Conservation (phyloP, 1,140 invertebrate genomes). For the Zeugodacus cucurbitae region DNA sequence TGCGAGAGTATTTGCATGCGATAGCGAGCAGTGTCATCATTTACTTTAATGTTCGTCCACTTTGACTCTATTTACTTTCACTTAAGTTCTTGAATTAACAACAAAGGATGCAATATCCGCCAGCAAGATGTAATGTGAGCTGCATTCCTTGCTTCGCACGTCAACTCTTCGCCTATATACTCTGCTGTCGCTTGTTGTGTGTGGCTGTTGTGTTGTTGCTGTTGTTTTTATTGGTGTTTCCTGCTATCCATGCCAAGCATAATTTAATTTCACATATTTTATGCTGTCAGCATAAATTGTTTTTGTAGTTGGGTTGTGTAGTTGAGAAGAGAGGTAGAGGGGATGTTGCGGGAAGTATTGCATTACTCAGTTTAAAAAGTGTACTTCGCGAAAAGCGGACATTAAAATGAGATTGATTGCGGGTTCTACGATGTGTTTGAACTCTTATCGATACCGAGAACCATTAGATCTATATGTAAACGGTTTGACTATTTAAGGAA, state of each 20-base stretch:
- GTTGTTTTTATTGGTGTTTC: not conserved
- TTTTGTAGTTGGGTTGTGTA: not conserved
- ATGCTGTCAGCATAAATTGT: not conserved
- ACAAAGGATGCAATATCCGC: not conserved
- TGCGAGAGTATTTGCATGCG: not conserved
- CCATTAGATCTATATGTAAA: too few species aligned
- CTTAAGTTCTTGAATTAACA: constrained; percentile 13
- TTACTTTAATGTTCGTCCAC: constrained; percentile 8
- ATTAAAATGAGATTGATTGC: not conserved
- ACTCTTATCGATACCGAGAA: too few species aligned
- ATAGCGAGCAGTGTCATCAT: not conserved
- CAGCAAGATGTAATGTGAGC: not conserved
- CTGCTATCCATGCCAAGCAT: not conserved
- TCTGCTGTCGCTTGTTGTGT: not conserved
- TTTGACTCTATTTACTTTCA: constrained; percentile 28
- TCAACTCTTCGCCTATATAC: not conserved
- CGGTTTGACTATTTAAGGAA: too few species aligned
- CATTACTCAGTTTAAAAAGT: not conserved
- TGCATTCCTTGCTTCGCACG: not conserved
- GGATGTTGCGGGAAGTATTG: not conserved
- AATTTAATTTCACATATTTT: constrained; percentile 23
- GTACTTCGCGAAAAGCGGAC: not conserved
- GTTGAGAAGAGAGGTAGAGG: not conserved
- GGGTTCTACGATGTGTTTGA: too few species aligned
- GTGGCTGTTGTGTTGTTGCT: not conserved